Evolutionary conservation across 1,140 invertebrate species (phyloP), one percentile per base, ranked within the genome.

Genomic region (Achatina immaculata): DNA sequence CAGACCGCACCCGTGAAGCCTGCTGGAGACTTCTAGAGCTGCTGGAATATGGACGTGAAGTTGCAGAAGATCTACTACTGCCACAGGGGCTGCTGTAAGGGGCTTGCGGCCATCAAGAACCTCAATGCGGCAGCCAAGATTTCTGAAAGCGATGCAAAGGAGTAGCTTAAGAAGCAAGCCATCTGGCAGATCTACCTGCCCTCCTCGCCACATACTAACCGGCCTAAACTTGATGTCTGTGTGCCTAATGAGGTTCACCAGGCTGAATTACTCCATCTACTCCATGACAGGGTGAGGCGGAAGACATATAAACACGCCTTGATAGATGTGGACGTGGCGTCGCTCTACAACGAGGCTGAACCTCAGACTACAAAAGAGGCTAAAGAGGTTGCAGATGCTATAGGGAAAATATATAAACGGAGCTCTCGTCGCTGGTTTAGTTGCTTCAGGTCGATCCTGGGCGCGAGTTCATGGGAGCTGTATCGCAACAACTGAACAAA

Each of bases 191-290:
- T 62, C 4, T 62, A 62, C 58, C 58, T 83, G 24, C 81, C 82
- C 31, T 43, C 65, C 0, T 83, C 81, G 0, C 55, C 62, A 9
- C 36, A 80, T 19, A 80, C 81, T 51, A 75, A 78, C 0, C 58
- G 42, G 78, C 72, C 73, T n/a, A 51, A 71, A 43, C 76, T 85
- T 78, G 77, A 84, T 51, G 73, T 76, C 4, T n/a, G 0, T 1
- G 40, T 11, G 19, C 78, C 76, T 34, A 85, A 84, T 43, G 80
- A 68, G 55, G 83, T 84, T 0, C 83, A 85, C 55, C 83, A 85
- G 51, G 84, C 80, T 28, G 80, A 85, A 66, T 65, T 83, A 16
- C 16, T 62, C n/a, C 82, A 81, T 71, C 51, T 85, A 11, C 84
- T 80, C n/a, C 84, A 83, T 55, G 83, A 85, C 40, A 28, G 24